Evolutionary conservation across 2,797 vertebrate species (phyloP).

Genomic region (Tadarida brasiliensis): DNA sequence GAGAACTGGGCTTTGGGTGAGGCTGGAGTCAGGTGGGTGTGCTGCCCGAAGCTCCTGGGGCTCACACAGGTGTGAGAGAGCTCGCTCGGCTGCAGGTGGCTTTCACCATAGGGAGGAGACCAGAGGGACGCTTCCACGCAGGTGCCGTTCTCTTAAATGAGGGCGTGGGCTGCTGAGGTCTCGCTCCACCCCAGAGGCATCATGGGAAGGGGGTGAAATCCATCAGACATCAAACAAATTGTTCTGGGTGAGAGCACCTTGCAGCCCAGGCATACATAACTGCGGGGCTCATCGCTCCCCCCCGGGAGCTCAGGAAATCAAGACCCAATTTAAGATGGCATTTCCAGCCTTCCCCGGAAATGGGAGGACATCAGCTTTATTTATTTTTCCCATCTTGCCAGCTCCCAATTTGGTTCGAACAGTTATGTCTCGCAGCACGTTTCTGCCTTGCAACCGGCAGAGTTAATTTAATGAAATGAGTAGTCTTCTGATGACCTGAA

Average conservation of each 20-base stretch:
- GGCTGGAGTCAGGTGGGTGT: not conserved
- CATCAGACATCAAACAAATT: conserved; percentile 59
- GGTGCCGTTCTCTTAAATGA: conserved; percentile 64
- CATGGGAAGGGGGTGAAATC: conserved; percentile 31
- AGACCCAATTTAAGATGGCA: not conserved
- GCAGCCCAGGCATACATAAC: not conserved
- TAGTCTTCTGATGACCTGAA: conserved; percentile 87
- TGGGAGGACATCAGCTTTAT: conserved; percentile 82
- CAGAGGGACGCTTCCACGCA: not conserved
- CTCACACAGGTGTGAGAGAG: conserved; percentile 33
- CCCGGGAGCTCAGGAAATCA: conserved; percentile 29
- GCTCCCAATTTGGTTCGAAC: conserved; percentile 83
- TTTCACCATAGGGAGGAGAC: conserved; percentile 26
- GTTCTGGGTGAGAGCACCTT: not conserved
- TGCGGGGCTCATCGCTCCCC: not conserved
- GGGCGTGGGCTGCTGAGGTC: conserved; percentile 37
- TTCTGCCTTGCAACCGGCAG: conserved; percentile 86
- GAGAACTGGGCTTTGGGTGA: not conserved
- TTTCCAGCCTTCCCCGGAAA: conserved; percentile 78
- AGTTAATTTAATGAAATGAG: conserved; percentile 90
- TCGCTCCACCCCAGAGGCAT: conserved; percentile 51
- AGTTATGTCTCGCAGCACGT: conserved; percentile 83
- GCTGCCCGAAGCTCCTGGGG: not conserved
- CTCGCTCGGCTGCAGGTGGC: not conserved
- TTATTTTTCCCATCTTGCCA: conserved; percentile 86